These are phyloP conservation scores for Anthoscopus minutus DNA, from an alignment of 2,113 vertebrate species.

Conservation along the genomic window DNA sequence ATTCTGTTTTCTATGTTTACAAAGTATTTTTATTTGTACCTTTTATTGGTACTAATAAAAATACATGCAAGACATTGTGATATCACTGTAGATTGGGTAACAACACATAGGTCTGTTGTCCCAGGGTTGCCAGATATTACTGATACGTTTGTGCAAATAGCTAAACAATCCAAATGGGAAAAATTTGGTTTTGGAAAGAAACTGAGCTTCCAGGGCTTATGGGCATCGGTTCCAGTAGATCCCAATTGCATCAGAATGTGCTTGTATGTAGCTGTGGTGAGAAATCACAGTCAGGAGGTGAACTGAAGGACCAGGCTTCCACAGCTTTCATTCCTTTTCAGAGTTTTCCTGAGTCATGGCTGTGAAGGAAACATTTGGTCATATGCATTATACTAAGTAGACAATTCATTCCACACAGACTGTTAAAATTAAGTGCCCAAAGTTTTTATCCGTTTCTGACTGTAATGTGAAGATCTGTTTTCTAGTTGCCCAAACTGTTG, in stretches of 20 bases:
- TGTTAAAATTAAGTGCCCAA: not conserved
- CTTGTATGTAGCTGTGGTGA: not conserved
- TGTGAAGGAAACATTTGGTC: not conserved
- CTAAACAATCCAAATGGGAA: not conserved
- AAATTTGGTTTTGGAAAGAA: not conserved
- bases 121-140: not conserved
- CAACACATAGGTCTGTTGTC: not conserved
- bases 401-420: not conserved
- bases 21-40: not conserved
- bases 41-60: not conserved
- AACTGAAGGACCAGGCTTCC: not conserved
- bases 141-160: not conserved
- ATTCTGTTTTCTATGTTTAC: not conserved
- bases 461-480: not conserved
- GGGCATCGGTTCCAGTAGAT: not conserved
- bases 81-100: not conserved
- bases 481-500: not conserved
- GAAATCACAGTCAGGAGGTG: not conserved
- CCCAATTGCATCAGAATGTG: not conserved
- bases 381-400: not conserved
- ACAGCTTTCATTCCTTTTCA: not conserved
- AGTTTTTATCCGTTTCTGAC: not conserved
- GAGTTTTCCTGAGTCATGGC: not conserved
- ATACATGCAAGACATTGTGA: not conserved
- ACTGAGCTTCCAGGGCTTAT: not conserved